Evolutionary conservation across 2,797 vertebrate genomes (phyloP), one percentile per base, ranked within the genome.

Genomic region (Phoebastria nigripes): DNA sequence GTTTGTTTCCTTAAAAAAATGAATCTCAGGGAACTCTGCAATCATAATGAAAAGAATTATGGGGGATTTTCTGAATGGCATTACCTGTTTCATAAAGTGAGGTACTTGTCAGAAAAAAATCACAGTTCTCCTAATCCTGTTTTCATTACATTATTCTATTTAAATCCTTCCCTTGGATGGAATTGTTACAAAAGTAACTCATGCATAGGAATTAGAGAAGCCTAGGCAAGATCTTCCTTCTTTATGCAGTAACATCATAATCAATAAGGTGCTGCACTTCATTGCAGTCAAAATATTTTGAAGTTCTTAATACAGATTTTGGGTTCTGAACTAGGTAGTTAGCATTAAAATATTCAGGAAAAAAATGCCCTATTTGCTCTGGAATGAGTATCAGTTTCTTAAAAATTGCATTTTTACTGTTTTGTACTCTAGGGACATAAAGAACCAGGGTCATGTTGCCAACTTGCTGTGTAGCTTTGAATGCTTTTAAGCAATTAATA

Each of bases 401-500:
- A 73, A 94, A 85, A 91, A 93, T 28, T 39, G 39, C 21, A 8
- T 66, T 96, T 95, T 91, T 82, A 78, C 70, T 78, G n/a, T 71
- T 97, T 83, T 65, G 59, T 85, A 70, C 90, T 92, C 88, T 44
- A 81, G 87, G 29, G 83, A 65, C 28, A 21, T 51, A 42, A 81
- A 61, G 91, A 85, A 93, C 61, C 52, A 41, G 90, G 81, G 74
- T 93, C 79, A 25, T 76, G 49, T 85, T 87, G 69, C 87, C 72
- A 82, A 62, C 61, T 77, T 89, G 55, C 81, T 71, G 14, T 62
- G 82, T 66, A 85, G 84, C 78, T 87, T 90, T 91, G 72, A 89
- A 76, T 91, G 93, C 87, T 96, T 96, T 96, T 95, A 96, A 85
- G 90, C 89, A 94, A 82, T 94, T 97, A 95, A 93, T 96, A 95